Conservation (phyloP, 2,888 invertebrate species). For the Leucophora obtusa region DNA sequence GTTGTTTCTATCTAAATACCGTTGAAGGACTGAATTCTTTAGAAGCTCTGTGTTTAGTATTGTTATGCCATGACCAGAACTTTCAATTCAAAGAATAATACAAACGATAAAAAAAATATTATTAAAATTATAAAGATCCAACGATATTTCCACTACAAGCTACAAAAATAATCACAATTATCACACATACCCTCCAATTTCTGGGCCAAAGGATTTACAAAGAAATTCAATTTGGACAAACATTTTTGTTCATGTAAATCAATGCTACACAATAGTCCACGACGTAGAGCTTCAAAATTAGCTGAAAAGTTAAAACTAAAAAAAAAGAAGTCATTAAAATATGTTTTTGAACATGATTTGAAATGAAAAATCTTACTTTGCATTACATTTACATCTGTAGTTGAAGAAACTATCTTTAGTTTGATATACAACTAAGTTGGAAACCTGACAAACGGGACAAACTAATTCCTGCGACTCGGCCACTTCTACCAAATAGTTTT, state of each 20-base stretch:
- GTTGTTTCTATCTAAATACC: too few relatives aligned
- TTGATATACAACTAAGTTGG: conserved; percentile 71
- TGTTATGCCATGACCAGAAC: too few relatives aligned
- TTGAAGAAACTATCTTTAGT: conserved; percentile 10
- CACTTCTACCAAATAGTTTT: conserved; percentile 68
- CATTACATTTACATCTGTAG: conserved; percentile 78
- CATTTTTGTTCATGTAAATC: conserved; percentile 70
- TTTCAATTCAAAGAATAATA: not conserved
- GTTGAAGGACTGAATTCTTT: too few relatives aligned
- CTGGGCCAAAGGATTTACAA: conserved; percentile 66
- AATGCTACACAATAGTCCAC: conserved; percentile 65
- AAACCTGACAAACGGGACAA: conserved; percentile 80
- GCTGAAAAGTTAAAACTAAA: conserved; percentile 68
- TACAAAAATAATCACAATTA: conserved; percentile 73
- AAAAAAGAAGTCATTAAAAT: not conserved
- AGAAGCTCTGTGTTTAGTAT: too few relatives aligned
- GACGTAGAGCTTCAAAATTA: conserved; percentile 62
- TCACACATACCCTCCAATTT: conserved; percentile 70
- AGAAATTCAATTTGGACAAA: conserved; percentile 69
- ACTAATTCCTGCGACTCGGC: conserved; percentile 79
- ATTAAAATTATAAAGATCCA: not conserved
- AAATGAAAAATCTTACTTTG: conserved; percentile 60
- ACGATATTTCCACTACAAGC: conserved; percentile 65
- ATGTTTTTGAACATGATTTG: not conserved
- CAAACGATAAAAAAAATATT: not conserved